Conservation (phyloP, 1,140 invertebrate species). For the Lepidurus apus region DNA sequence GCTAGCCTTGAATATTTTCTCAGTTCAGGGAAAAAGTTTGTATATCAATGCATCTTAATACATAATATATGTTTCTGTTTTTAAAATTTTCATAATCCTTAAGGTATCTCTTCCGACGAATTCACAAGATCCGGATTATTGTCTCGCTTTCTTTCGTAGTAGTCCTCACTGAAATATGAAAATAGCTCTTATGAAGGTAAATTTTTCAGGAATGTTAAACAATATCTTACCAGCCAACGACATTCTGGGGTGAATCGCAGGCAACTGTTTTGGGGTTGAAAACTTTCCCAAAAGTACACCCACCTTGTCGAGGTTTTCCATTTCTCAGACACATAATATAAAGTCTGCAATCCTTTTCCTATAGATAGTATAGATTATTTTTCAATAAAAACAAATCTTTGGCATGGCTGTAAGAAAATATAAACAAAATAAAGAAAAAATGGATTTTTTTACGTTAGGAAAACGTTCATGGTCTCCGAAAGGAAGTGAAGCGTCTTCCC, state of each 20-base stretch:
- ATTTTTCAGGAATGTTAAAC: not conserved
- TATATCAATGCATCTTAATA: too few relatives aligned
- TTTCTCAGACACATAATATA: conserved; percentile 45
- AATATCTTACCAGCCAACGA: conserved; percentile 45
- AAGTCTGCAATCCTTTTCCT: conserved; percentile 37
- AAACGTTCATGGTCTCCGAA: conserved; percentile 40
- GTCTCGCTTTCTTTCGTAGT: not conserved
- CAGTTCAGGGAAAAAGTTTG: too few relatives aligned
- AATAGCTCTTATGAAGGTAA: conserved; percentile 19
- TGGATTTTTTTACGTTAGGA: conserved; percentile 41
- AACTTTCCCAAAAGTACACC: conserved; percentile 46
- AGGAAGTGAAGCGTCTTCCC: conserved; percentile 39
- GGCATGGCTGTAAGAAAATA: not conserved
- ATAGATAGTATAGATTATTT: not conserved
- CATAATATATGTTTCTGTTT: too few relatives aligned
- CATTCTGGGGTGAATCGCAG: conserved; percentile 46
- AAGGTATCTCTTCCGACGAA: too few relatives aligned
- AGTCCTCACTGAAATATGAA: conserved; percentile 4
- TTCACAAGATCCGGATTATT: not conserved
- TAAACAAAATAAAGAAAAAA: not conserved
- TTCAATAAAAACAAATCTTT: not conserved
- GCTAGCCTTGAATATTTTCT: too few relatives aligned
- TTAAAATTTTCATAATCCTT: too few relatives aligned
- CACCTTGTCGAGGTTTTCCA: conserved; percentile 42
- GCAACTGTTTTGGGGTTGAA: conserved; percentile 46